Evolutionary conservation across 2,888 invertebrate species (phyloP).

Genomic region (Leucoptera coffeella): DNA sequence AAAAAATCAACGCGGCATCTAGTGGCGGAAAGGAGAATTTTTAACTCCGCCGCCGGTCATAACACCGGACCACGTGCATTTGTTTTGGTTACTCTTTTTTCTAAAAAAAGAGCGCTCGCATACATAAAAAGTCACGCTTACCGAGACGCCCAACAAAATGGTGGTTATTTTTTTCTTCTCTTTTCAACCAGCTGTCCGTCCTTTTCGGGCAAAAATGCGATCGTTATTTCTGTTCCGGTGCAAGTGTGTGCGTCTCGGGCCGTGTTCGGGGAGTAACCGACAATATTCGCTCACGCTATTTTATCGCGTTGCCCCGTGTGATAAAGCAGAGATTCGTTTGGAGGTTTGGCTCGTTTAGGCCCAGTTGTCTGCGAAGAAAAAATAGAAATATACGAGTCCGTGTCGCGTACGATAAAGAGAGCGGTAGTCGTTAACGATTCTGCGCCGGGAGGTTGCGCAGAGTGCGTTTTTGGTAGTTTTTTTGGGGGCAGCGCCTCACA

Average conservation of each 20-base stretch:
- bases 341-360: constrained; percentile 24
- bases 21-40: constrained; percentile 37
- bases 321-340: not conserved
- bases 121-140: constrained; percentile 29
- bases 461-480: constrained; percentile 56
- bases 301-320: too few relatives aligned
- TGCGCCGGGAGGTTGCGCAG: constrained; percentile 57
- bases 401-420: constrained; percentile 50
- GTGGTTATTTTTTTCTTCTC: constrained; percentile 53
- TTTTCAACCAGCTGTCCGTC: constrained; percentile 53
- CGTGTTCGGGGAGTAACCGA: constrained; percentile 6
- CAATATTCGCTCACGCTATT: constrained; percentile 1
- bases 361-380: constrained; percentile 43
- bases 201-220: constrained; percentile 55
- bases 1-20: constrained; percentile 46
- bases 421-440: constrained; percentile 54
- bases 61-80: constrained; percentile 51
- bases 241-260: constrained; percentile 40
- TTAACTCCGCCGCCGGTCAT: constrained; percentile 42
- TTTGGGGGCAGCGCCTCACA: constrained; percentile 51
- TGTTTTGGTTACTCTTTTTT: constrained; percentile 51
- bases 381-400: constrained; percentile 54
- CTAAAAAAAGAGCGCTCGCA: constrained; percentile 36
- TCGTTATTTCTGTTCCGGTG: constrained; percentile 55
- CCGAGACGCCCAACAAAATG: constrained; percentile 50